These are phyloP conservation scores for Scomber japonicus DNA, from an alignment of 2,113 vertebrate species.

Conservation along the genomic window DNA sequence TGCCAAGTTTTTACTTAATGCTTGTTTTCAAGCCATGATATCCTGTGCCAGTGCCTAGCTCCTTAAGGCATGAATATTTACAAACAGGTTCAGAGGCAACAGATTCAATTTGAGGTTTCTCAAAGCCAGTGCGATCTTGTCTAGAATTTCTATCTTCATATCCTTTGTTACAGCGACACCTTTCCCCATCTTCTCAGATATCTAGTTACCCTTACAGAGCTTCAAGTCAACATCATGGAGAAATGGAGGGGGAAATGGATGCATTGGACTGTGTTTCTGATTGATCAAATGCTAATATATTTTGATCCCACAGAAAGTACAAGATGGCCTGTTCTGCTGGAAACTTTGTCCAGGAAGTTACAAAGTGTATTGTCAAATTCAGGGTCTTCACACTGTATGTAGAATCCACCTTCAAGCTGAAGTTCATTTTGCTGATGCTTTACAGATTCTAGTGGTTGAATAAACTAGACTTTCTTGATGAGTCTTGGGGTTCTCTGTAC, in stretches of 20 bases:
- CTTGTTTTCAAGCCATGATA: too few relatives aligned
- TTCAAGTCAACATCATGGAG: constrained; percentile 25
- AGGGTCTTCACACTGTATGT: background rate
- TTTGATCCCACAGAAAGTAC: background rate
- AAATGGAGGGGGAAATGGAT: background rate
- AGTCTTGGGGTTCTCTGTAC: constrained; percentile 14
- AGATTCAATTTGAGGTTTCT: too few relatives aligned
- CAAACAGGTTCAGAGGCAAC: too few relatives aligned
- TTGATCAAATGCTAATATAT: background rate
- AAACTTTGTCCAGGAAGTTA: background rate
- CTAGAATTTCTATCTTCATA: too few relatives aligned
- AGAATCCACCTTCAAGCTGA: background rate
- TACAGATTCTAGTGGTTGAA: background rate
- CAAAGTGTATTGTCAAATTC: background rate
- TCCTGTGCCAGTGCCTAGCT: too few relatives aligned
- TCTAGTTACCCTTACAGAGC: too few relatives aligned
- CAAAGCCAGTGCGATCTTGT: too few relatives aligned
- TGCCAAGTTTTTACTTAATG: too few relatives aligned
- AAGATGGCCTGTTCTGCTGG: background rate
- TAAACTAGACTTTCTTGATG: background rate
- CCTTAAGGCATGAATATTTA: too few relatives aligned
- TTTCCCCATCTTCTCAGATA: too few relatives aligned
- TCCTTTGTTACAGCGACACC: too few relatives aligned
- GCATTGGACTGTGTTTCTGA: background rate
- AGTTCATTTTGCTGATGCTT: background rate